Percentiles rank a stretch among this genome's conserved stretches.
phyloP scores from a whole-genome alignment of 2,797 vertebrate genomes.

The Triplophysa bombifrons region DNA sequence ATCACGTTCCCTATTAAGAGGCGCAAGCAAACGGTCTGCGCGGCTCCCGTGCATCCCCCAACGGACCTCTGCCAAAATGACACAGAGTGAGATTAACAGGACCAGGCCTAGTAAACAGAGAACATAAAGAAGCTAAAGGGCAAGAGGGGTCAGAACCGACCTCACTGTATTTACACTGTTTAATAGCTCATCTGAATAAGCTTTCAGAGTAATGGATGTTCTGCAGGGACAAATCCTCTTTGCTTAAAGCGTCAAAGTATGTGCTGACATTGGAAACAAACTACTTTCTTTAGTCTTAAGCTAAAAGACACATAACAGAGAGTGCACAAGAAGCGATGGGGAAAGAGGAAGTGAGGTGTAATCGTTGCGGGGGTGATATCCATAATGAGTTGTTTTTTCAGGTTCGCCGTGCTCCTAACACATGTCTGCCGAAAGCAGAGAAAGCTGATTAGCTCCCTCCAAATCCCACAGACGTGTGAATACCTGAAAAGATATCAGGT shows the following conservation, averaged over 20 bases:
- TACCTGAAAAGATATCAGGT: conserved; percentile 24
- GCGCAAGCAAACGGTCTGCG: conserved; percentile 57
- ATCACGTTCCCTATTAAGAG: conserved; percentile 62
- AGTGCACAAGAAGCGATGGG: background rate
- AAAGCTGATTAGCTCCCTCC: conserved; percentile 35
- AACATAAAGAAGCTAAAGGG: background rate
- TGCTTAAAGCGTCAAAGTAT: background rate
- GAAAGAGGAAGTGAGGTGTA: conserved; percentile 14
- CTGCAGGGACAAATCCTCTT: background rate
- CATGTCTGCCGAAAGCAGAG: conserved; percentile 37
- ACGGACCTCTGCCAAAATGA: conserved; percentile 23
- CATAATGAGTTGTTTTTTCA: conserved; percentile 35
- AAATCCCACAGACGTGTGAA: conserved; percentile 34
- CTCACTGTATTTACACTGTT: background rate
- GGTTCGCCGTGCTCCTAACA: conserved; percentile 24
- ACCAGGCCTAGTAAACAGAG: background rate
- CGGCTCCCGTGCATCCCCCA: conserved; percentile 36
- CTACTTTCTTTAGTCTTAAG: conserved; percentile 13
- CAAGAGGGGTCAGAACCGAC: background rate
- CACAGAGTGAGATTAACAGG: conserved; percentile 11
- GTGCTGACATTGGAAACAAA: conserved; percentile 10
- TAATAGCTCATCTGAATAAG: conserved; percentile 12
- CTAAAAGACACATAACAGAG: conserved; percentile 15
- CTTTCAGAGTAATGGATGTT: conserved; percentile 16
- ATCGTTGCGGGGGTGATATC: conserved; percentile 18